Evolutionary conservation across 2,797 vertebrate species (phyloP), one percentile per base, ranked within the genome.

Genomic region (Falco concolor): DNA sequence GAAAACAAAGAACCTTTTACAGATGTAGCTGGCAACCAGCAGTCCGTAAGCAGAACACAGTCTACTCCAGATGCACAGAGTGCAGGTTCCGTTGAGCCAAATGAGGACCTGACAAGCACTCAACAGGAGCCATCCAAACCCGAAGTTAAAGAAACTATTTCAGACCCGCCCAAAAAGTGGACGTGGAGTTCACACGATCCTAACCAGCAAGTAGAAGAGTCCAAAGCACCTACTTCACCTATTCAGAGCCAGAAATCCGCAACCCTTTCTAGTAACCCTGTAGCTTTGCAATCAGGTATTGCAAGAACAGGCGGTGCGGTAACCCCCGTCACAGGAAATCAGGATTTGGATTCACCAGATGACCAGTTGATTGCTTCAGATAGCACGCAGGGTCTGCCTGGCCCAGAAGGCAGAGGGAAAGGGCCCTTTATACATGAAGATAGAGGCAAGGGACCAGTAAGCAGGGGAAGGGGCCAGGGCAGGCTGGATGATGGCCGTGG

Each of bases 361-460:
- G 96, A 96, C 83, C 97, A 98, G 91, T 76, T 98, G 69, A 67
- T 97, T 23, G 88, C 88, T 94, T 96, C 98, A 85, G 98, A 98
- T 85, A 98, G 97, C 54, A 86, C 96, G 30, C 97, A 98, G 74
- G 97, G 61, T 32, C 64, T 95, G 5, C 49, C 94, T 65, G 96
- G 87, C 44, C 69, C 94, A 12, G 98, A 98, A 93, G n/a, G 61
- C 89, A 97, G 96, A 94, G 97, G 96, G 47, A 97, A 95, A n/a
- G 96, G 97, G 42, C 93, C 96, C 8, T 98, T 89, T 91, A 96
- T 98, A 69, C 98, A 98, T 93, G 98, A 98, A 72, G 98, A 97
- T 69, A 96, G 98, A 59, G 98, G 98, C 98, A 98, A 97, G 89
- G 98, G 98, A 87, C 97, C 98, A 22, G 95, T 98, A 84, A 98